Evolutionary conservation across 2,113 vertebrate genomes (phyloP).

Genomic region (Odocoileus hemionus): DNA sequence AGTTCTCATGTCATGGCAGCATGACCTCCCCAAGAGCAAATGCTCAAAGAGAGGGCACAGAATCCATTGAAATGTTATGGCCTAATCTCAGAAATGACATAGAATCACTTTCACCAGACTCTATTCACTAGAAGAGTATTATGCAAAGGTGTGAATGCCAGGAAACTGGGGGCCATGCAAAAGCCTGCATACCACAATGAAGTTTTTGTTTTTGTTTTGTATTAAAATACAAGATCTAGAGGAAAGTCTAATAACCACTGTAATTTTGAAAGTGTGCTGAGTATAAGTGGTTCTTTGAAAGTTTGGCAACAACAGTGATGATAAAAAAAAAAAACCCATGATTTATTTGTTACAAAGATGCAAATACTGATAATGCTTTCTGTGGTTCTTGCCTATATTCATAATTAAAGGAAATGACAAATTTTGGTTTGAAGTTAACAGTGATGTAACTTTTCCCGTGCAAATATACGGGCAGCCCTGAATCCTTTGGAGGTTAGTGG

Average conservation of each 20-base stretch:
- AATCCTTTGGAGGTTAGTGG: neutral
- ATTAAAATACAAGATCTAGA: neutral
- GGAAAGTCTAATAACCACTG: neutral
- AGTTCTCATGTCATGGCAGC: neutral
- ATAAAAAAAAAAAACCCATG: neutral
- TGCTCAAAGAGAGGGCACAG: neutral
- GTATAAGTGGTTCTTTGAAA: neutral
- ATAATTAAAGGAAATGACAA: conserved; percentile 4
- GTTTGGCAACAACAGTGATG: neutral
- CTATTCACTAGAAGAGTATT: neutral
- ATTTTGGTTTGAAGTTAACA: conserved; percentile 35
- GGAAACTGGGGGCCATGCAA: neutral
- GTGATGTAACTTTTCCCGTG: neutral
- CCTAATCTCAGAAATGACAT: neutral
- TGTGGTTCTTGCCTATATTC: neutral
- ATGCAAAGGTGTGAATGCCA: neutral
- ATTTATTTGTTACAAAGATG: neutral
- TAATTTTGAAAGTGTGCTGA: neutral
- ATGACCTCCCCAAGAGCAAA: neutral
- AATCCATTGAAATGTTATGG: neutral
- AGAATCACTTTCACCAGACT: neutral
- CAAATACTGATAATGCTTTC: neutral
- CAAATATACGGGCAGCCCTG: neutral
- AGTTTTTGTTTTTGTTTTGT: neutral
- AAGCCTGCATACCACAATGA: neutral